A percentile compares a stretch with the other conserved stretches of the same genome.
These are phyloP conservation scores for Montipora capricornis DNA, from an alignment of 64 coral and sea anemone species.

Conservation along the genomic window DNA sequence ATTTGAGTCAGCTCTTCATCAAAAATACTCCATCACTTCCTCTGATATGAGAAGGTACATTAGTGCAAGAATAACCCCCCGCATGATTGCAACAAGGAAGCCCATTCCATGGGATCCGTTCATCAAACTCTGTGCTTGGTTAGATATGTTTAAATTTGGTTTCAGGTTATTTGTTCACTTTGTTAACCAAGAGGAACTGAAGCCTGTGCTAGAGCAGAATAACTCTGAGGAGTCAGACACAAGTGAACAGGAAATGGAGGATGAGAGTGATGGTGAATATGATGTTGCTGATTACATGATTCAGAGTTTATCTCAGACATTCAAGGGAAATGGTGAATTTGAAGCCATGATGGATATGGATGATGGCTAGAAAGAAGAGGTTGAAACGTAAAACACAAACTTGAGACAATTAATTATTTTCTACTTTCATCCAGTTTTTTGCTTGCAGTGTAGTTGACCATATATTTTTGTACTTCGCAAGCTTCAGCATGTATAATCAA, in stretches of 20 bases:
- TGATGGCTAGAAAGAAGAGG: neutral
- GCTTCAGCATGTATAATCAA: no score
- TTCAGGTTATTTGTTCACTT: constrained; percentile 45
- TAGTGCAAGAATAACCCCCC: constrained; percentile 28
- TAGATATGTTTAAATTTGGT: constrained; percentile 62
- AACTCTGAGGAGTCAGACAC: neutral
- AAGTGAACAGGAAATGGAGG: constrained; percentile 22
- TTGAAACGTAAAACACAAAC: neutral
- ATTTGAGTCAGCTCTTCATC: constrained; percentile 19
- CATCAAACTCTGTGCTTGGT: constrained; percentile 46
- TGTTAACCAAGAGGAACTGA: neutral
- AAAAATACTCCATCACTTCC: neutral
- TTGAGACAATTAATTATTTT: neutral
- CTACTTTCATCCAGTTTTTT: neutral
- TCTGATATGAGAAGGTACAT: constrained; percentile 15
- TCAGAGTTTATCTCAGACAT: constrained; percentile 25
- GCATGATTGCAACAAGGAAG: constrained; percentile 50
- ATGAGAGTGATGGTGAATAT: constrained; percentile 6
- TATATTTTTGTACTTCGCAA: no score
- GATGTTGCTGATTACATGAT: constrained; percentile 12
- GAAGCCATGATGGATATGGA: neutral
- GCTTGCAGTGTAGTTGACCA: no score
- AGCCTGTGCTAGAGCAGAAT: neutral
- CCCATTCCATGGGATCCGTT: constrained; percentile 41
- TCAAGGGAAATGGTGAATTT: constrained; percentile 47